These are phyloP conservation scores for Phasia obesa DNA, from an alignment of 2,888 invertebrate genomes.

Conservation along the genomic window DNA sequence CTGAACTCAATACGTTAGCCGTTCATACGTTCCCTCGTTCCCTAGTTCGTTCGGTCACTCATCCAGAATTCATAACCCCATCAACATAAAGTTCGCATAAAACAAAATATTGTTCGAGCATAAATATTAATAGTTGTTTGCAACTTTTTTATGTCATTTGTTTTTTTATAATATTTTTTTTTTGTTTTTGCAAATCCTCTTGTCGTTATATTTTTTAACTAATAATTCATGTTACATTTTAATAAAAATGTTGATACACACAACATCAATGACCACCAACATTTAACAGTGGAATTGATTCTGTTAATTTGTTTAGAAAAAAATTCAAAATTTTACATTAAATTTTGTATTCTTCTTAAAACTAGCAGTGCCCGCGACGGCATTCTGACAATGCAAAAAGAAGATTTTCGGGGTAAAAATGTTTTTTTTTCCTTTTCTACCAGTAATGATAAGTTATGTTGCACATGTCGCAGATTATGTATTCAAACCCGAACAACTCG, in stretches of 20 bases:
- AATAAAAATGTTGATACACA: conserved; percentile 67
- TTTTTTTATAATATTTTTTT: not conserved
- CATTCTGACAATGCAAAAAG: too few relatives aligned
- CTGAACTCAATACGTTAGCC: conserved; percentile 18
- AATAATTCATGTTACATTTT: conserved; percentile 72
- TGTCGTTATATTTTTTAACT: conserved; percentile 65
- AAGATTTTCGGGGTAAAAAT: too few relatives aligned
- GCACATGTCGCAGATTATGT: too few relatives aligned
- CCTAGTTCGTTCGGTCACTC: conserved; percentile 35
- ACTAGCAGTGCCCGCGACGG: too few relatives aligned
- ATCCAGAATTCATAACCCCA: conserved; percentile 55
- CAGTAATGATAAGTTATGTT: too few relatives aligned
- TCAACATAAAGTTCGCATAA: conserved; percentile 42
- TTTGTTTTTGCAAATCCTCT: conserved; percentile 53
- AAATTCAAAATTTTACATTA: too few relatives aligned
- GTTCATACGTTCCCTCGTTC: conserved; percentile 1
- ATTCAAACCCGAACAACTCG: too few relatives aligned
- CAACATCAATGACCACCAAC: conserved; percentile 46
- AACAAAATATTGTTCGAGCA: conserved; percentile 53
- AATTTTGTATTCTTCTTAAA: too few relatives aligned
- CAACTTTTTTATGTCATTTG: conserved; percentile 33
- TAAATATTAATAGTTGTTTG: conserved; percentile 38
- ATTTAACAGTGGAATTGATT: conserved; percentile 14
- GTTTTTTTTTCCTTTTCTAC: too few relatives aligned
- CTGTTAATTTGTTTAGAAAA: too few relatives aligned